Base-by-base conservation (phyloP, 2,797 vertebrate genomes). In the Cossypha niveicapilla region DNA sequence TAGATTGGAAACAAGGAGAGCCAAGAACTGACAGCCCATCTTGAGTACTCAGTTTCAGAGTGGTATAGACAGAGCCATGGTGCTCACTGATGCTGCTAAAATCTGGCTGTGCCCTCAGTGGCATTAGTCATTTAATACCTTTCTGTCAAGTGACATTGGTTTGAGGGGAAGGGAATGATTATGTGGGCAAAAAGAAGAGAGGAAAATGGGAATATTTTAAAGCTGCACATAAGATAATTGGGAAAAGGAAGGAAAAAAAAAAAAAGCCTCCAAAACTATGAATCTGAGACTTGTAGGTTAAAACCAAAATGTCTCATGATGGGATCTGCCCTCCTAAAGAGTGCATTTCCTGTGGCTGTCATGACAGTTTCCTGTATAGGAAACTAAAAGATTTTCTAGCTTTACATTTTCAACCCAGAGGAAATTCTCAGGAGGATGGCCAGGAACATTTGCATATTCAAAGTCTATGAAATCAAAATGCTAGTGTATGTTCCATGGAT, bases 321-420 rank as follows among this genome's bases (percentile, higher is more conserved):
- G 15, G 10, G 30, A 3, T 60, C 24, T 57, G 35, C 50, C 30
- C 35, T 91, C 35, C 23, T 62, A 41, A 80, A 66, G 10, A 60
- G 5, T 65, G 3, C 7, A 24, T 62, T 84, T 47, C 14, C 25
- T 1, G 1, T 3, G 5, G 11, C 45, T 62, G 8, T 65, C 34
- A 37, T 32, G 18, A 41, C 22, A 86, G 3, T 2, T 37, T 25
- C 0, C 17, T 53, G 48, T 18, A 19, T 1, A 70, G 50, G 35
- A 86, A 83, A 70, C 13, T 25, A 42, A 50, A 22, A 78, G 17
- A 47, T 37, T 92, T 87, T 41, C 67, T 63, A n/a, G 13, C 10
- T 47, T 86, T n/a, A 28, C 24, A n/a, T 70, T 47, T 86, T 32
- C 19, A 75, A 35, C 7, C 22, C 18, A 11, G 12, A 78, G 44